Evolutionary conservation across 2,888 invertebrate species (phyloP), one percentile per base, ranked within the genome.

Genomic region (Drosophila meridiana): DNA sequence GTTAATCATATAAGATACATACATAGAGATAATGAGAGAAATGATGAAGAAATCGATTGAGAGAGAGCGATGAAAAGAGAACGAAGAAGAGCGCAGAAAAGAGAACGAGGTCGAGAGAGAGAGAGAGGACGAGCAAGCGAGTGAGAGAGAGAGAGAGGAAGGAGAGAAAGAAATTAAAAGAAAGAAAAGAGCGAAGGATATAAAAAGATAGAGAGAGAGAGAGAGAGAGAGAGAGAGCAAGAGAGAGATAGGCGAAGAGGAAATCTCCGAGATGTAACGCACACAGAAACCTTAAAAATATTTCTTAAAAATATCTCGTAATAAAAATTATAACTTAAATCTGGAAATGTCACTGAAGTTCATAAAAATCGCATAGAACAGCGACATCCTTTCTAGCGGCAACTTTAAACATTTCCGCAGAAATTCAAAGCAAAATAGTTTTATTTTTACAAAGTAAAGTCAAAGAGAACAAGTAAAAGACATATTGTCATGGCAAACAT

Each of bases 401-500:
- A 36, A 47, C 5, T 7, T 47, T 9, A 9, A 32, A 11, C 32
- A 5, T 9, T 2, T 34, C 11, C 8, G 0, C 4, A 7, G 4
- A 28, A 53, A 53, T 13, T 26, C 32, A 34, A 13, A 20, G 1
- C 20, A 36, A 13, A 14, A 14, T 1, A 14, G 5, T 20, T 26
- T 4, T 4, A 32, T 20, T 34, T 20, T 34, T 11, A 40, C 8
- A 50, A 50, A 50, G 4, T 9, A 3, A 38, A n/a, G n/a, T 53
- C 26, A 53, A 53, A 30, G 4, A 6, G 3, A 42, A 43, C 32
- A 20, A 4, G 20, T 4, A 32, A 57, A 42, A 57, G 20, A 32
- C 42, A 57, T 20, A 38, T 53, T 55, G 32, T 20, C 30, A 32
- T 20, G 34, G 5, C 45, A 58, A 45, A 34, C 58, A 45, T 28